A percentile compares a stretch with the other conserved stretches of the same genome.
These are phyloP conservation scores for Ahaetulla prasina DNA, from an alignment of 2,113 vertebrate genomes.

Conservation along the genomic window DNA sequence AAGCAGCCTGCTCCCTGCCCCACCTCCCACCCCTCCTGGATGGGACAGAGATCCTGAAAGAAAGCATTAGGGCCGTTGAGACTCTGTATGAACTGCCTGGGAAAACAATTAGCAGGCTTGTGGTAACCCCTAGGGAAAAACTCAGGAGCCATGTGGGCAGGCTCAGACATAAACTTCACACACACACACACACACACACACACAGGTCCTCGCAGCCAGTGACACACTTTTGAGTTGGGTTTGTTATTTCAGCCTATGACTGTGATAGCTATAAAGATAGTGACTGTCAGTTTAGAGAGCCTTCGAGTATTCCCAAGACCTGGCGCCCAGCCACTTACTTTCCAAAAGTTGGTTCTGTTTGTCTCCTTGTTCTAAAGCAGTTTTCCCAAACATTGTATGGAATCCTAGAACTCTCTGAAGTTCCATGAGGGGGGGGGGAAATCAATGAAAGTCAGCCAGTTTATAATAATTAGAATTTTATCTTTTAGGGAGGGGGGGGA, in stretches of 20 bases:
- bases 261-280: constrained; percentile 10
- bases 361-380: background rate
- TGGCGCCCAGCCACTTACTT: background rate
- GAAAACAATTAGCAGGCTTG: constrained; percentile 28
- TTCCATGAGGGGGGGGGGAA: background rate
- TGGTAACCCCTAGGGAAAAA: background rate
- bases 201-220: background rate
- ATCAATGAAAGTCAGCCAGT: background rate
- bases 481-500: background rate
- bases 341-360: background rate
- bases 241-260: constrained; percentile 22
- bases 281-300: background rate
- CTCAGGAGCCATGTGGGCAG: background rate
- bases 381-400: background rate
- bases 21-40: background rate
- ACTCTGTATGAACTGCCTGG: background rate
- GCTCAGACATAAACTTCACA: background rate
- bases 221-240: constrained; percentile 2
- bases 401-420: background rate
- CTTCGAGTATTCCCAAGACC: background rate
- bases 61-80: constrained; percentile 2
- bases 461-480: background rate
- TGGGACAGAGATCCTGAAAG: constrained; percentile 20
- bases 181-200: background rate
- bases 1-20: background rate